Base-by-base conservation (phyloP, 2,888 invertebrate species). In the Gymnoscelis rufifasciata region DNA sequence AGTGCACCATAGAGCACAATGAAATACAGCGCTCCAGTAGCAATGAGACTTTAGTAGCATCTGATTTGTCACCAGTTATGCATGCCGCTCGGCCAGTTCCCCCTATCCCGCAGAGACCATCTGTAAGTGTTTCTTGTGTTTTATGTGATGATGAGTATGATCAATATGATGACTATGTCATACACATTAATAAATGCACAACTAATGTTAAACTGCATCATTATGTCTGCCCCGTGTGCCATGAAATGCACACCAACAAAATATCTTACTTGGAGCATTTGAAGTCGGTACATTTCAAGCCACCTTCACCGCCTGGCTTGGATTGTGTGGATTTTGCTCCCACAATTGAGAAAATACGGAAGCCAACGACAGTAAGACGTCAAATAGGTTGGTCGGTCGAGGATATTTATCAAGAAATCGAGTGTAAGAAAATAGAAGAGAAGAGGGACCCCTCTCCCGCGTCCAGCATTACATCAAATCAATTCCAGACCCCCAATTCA, bases 301-400 rank as follows among this genome's bases (percentile, higher is more conserved):
- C 26, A 6, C 63, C 66, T 29, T 54, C 62, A 12, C 59, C 72
- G 15, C 74, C 71, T 12, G 78, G 83, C 10, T 60, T 70, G 15
- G 86, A 87, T 54, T 81, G 82, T 64, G 79, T 86, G 36, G 87
- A 87, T 60, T 78, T 80, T 64, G 74, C 75, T 41, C 84, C 83
- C n/a, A 70, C 74, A 24, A 62, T 81, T 54, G 77, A 78, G 51
- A 84, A 84, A 64, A 75, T 73, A 1, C 76, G 80, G 38, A 77
- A 71, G 58, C 80, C 83, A 1, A 86, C 79, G 60, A 59, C 78
- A 19, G 86, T 84, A 6, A 70, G 87, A 14, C 72, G 87, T 23
- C 84, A 87, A 67, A 88, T 88, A 64, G 87, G 86, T 74, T 88
- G 87, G 87, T 88, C 87, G 48, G 66, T 83, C 65, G 87, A 87